These are phyloP conservation scores for Thalassoma bifasciatum DNA, from an alignment of 2,113 vertebrate species.

Conservation along the genomic window DNA sequence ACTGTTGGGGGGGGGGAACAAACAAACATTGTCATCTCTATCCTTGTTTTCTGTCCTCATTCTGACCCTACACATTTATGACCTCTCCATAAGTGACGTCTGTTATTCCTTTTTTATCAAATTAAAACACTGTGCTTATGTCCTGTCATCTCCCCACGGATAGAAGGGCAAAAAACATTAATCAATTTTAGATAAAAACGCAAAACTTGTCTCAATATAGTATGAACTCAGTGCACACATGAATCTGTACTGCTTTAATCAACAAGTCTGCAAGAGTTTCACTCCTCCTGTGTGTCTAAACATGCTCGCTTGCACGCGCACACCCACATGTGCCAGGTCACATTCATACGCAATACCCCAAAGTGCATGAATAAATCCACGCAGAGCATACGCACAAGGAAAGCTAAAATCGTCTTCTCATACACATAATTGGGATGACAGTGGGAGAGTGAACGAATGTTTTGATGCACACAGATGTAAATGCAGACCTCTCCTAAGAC, in stretches of 20 bases:
- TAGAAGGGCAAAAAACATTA: constrained; percentile 21
- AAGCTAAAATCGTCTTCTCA: constrained; percentile 8
- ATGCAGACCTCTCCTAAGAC: constrained; percentile 53
- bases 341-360: constrained; percentile 54
- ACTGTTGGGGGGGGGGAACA: no score
- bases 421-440: constrained; percentile 41
- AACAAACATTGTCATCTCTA: no score
- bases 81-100: constrained; percentile 26
- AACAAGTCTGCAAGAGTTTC: constrained; percentile 77
- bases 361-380: constrained; percentile 55
- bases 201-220: not conserved
- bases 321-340: constrained; percentile 71
- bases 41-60: not conserved
- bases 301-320: constrained; percentile 56
- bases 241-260: constrained; percentile 56
- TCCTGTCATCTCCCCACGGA: constrained; percentile 42
- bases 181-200: not conserved
- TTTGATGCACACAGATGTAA: constrained; percentile 59
- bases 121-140: constrained; percentile 14
- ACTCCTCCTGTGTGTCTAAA: constrained; percentile 48
- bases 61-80: constrained; percentile 21
- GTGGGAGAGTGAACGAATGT: constrained; percentile 43
- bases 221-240: constrained; percentile 12
- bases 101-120: constrained; percentile 10
- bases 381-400: constrained; percentile 35